A percentile compares a stretch with the other conserved stretches of the same genome.
phyloP scores from a whole-genome alignment of 2,113 vertebrate genomes.

The Zapornia atra region DNA sequence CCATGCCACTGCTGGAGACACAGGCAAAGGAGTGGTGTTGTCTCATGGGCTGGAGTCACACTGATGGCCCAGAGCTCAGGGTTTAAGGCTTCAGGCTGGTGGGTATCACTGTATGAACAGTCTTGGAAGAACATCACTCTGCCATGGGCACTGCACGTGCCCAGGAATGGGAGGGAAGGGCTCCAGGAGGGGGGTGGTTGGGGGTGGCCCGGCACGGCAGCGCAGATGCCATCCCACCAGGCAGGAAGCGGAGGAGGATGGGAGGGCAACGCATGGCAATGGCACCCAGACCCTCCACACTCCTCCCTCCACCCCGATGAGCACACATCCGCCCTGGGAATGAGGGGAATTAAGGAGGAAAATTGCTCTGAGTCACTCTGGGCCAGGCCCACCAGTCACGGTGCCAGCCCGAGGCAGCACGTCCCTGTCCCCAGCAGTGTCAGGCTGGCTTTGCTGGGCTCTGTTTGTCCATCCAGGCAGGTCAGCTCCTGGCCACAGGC shows the following conservation, averaged over 20 bases:
- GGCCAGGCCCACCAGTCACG: background rate
- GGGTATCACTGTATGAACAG: background rate
- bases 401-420: background rate
- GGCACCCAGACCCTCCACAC: background rate
- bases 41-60: background rate
- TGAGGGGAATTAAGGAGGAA: background rate
- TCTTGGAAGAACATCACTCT: background rate
- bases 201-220: fast-evolving
- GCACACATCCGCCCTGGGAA: fast-evolving
- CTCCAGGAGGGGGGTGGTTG: fast-evolving
- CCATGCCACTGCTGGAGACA: fast-evolving
- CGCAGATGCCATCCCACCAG: fast-evolving
- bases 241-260: background rate
- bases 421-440: background rate
- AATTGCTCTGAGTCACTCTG: constrained; percentile 19
- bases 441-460: background rate
- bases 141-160: fast-evolving
- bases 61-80: fast-evolving
- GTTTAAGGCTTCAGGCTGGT: background rate
- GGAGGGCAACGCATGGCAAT: background rate
- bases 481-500: background rate
- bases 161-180: background rate
- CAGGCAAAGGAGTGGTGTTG: fast-evolving
- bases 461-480: fast-evolving
- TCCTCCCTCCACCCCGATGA: background rate